These are phyloP conservation scores for Clupea harengus DNA, from an alignment of 2,113 vertebrate genomes.

Conservation along the genomic window DNA sequence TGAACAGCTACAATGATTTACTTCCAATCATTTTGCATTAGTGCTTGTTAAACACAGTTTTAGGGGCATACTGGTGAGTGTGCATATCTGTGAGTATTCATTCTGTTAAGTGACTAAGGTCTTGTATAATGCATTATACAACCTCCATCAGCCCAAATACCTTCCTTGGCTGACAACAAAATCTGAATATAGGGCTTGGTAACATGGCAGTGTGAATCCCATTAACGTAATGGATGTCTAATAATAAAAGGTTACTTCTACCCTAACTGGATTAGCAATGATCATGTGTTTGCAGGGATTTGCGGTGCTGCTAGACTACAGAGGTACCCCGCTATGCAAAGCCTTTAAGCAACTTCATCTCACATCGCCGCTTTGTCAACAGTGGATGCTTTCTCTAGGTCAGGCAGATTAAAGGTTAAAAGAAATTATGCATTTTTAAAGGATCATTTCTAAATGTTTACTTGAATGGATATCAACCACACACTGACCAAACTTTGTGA, in stretches of 20 bases:
- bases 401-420: conserved; percentile 46
- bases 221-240: conserved; percentile 69
- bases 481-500: neutral
- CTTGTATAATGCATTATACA: conserved; percentile 54
- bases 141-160: conserved; percentile 57
- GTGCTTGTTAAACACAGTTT: conserved; percentile 41
- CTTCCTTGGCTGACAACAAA: conserved; percentile 51
- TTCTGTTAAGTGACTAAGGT: conserved; percentile 50
- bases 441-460: conserved; percentile 50
- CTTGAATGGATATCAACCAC: conserved; percentile 46
- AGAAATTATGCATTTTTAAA: conserved; percentile 44
- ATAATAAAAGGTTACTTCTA: conserved; percentile 67
- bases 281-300: conserved; percentile 59
- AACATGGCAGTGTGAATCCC: conserved; percentile 59
- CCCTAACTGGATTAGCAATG: conserved; percentile 66
- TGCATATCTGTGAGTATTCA: conserved; percentile 40
- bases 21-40: conserved; percentile 30
- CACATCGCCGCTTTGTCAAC: conserved; percentile 27
- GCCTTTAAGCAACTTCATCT: conserved; percentile 58
- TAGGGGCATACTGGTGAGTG: conserved; percentile 26
- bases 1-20: neutral
- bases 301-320: conserved; percentile 54
- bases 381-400: conserved; percentile 41
- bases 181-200: conserved; percentile 53
- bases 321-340: conserved; percentile 55